Percentiles rank a stretch among this genome's conserved stretches.
These are phyloP conservation scores for Lepus townsendii DNA, from an alignment of 2,797 vertebrate genomes.

Conservation along the genomic window DNA sequence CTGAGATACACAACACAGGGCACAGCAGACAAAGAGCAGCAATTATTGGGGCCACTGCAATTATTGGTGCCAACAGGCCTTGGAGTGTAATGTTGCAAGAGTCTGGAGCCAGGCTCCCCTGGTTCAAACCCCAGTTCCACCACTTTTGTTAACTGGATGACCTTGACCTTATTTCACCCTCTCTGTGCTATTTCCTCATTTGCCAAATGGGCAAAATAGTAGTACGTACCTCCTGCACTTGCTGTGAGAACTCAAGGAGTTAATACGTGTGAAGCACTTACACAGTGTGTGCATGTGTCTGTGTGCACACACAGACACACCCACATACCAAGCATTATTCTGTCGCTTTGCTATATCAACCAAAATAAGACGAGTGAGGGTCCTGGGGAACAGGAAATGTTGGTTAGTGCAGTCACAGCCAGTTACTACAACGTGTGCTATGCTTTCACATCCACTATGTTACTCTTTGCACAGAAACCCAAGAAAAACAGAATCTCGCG, in stretches of 20 bases:
- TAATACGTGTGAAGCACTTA: not conserved
- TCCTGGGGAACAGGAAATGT: not conserved
- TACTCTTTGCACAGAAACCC: not conserved
- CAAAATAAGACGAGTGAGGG: not conserved
- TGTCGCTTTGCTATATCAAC: not conserved
- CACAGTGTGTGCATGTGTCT: not conserved
- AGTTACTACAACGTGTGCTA: not conserved
- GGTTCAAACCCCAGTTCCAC: not conserved
- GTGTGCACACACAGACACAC: not conserved
- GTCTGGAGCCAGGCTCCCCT: not conserved
- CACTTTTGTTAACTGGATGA: not conserved
- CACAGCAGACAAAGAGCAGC: not conserved
- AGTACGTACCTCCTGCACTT: not conserved
- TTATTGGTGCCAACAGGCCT: not conserved
- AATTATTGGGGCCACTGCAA: not conserved
- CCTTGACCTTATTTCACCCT: constrained; percentile 5
- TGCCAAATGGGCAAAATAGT: not conserved
- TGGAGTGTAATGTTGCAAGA: not conserved
- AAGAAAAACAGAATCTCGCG: constrained; percentile 33
- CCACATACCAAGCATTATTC: not conserved
- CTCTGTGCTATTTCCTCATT: not conserved
- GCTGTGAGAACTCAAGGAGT: not conserved
- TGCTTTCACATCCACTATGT: not conserved
- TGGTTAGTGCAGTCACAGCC: not conserved
- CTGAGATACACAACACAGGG: not conserved